These are phyloP conservation scores for Omphaloscelis lunosa DNA, from an alignment of 2,888 invertebrate genomes.

Conservation along the genomic window DNA sequence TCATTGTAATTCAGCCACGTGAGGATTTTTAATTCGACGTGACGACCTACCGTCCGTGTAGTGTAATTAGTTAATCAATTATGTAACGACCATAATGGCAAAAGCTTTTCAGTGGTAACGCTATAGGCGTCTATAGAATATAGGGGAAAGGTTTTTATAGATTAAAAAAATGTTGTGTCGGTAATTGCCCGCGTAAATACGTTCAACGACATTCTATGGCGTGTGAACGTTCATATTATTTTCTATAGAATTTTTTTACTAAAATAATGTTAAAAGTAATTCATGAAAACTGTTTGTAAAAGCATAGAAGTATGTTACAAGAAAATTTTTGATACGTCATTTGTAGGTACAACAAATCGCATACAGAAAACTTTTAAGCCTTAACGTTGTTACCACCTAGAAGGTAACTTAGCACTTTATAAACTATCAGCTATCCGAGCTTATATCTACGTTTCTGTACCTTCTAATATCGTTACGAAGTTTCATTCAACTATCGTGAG, in stretches of 20 bases:
- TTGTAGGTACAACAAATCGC: constrained; percentile 25
- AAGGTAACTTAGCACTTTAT: constrained; percentile 55
- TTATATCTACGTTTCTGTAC: constrained; percentile 37
- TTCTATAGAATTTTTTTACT: constrained; percentile 1
- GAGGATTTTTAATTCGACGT: constrained; percentile 64
- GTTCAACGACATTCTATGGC: constrained; percentile 39
- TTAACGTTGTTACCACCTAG: constrained; percentile 35
- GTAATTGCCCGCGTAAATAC: constrained; percentile 67
- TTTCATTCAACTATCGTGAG: constrained; percentile 73
- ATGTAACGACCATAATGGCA: constrained; percentile 74
- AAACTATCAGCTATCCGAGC: constrained; percentile 43
- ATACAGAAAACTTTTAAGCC: constrained; percentile 33
- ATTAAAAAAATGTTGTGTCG: constrained; percentile 63
- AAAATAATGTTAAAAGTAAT: background rate
- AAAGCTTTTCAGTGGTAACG: constrained; percentile 62
- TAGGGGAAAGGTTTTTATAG: constrained; percentile 61
- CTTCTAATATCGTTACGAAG: constrained; percentile 64
- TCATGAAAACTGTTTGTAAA: constrained; percentile 6
- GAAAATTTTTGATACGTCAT: constrained; percentile 7
- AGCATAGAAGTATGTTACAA: background rate
- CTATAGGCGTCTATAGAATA: constrained; percentile 52
- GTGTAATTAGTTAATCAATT: constrained; percentile 81
- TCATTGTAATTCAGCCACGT: constrained; percentile 66
- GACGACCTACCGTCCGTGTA: constrained; percentile 68
- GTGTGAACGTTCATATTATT: constrained; percentile 39